These are phyloP conservation scores for Bunonema sp. DNA, from an alignment of 2,888 invertebrate species.

Conservation along the genomic window DNA sequence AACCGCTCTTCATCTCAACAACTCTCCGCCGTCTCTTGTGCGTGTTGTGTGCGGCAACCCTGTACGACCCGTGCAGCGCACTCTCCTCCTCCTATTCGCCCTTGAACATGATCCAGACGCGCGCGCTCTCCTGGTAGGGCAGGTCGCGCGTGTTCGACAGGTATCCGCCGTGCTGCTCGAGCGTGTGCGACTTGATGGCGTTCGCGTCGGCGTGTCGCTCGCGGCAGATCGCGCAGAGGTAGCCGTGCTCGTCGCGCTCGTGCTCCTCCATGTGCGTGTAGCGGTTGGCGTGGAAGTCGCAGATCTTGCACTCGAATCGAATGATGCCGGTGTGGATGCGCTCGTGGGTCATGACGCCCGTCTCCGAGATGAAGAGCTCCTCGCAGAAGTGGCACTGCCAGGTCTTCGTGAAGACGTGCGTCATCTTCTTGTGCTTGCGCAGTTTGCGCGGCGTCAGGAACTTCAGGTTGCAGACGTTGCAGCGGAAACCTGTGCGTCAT, in stretches of 20 bases:
- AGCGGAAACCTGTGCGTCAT: conserved; percentile 37
- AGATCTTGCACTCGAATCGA: conserved; percentile 40
- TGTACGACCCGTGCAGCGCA: no score
- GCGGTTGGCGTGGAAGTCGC: conserved; percentile 19
- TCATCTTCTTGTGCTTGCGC: conserved; percentile 43
- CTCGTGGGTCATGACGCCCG: conserved; percentile 42
- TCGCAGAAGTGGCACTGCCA: conserved; percentile 44
- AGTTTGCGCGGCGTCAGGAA: conserved; percentile 43
- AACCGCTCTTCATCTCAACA: background rate
- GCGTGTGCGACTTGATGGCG: conserved; percentile 42
- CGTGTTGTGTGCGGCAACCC: no score
- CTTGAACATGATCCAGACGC: conserved; percentile 43
- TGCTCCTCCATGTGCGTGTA: conserved; percentile 7
- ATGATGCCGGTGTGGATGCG: conserved; percentile 45
- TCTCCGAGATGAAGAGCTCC: conserved; percentile 41
- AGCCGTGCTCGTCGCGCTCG: conserved; percentile 38
- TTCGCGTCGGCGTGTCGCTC: conserved; percentile 30
- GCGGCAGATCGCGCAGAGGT: conserved; percentile 40
- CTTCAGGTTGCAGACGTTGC: conserved; percentile 39
- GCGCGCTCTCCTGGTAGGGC: conserved; percentile 41
- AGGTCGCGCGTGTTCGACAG: no score
- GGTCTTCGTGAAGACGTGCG: conserved; percentile 41
- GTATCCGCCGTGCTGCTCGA: conserved; percentile 39
- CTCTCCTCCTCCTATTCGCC: no score
- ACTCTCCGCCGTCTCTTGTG: background rate